A percentile compares a stretch with the other conserved stretches of the same genome.
Evolutionary conservation across 2,113 vertebrate species (phyloP).

Genomic region (Anarrhichthys ocellatus): DNA sequence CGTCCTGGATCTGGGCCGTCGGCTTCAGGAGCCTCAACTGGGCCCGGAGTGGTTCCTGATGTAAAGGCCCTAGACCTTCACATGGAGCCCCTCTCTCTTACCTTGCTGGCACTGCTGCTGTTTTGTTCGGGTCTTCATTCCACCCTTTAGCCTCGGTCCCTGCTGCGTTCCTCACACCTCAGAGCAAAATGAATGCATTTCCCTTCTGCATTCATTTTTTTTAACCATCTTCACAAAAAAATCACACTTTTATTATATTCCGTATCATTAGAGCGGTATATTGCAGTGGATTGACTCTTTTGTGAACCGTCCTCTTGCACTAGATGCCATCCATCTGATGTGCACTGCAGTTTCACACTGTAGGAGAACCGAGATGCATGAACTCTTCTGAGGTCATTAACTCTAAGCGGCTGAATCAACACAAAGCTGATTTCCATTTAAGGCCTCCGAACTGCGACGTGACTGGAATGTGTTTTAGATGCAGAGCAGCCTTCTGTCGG

Average conservation of each 20-base stretch:
- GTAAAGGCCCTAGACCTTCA: too few species aligned
- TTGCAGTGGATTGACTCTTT: background rate
- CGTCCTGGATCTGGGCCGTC: too few species aligned
- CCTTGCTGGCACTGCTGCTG: background rate
- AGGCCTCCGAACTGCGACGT: background rate
- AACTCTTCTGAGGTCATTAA: background rate
- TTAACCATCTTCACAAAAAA: background rate
- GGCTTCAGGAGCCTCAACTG: too few species aligned
- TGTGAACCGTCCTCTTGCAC: background rate
- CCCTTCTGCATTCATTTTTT: background rate
- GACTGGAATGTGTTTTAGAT: background rate
- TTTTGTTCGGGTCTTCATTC: background rate
- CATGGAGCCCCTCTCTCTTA: too few species aligned
- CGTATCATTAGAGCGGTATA: background rate
- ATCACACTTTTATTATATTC: background rate
- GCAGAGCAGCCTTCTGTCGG: background rate
- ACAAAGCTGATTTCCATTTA: constrained; percentile 6
- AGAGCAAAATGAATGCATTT: background rate
- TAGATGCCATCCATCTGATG: background rate
- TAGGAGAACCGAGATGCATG: background rate
- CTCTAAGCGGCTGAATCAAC: background rate
- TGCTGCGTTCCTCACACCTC: background rate
- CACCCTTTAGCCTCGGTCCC: background rate
- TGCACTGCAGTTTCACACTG: background rate
- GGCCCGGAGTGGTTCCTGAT: too few species aligned